Evolutionary conservation across 30 jellyfish, hydroid and myxozoan species (phyloP).

Genomic region (Clytia hemisphaerica): DNA sequence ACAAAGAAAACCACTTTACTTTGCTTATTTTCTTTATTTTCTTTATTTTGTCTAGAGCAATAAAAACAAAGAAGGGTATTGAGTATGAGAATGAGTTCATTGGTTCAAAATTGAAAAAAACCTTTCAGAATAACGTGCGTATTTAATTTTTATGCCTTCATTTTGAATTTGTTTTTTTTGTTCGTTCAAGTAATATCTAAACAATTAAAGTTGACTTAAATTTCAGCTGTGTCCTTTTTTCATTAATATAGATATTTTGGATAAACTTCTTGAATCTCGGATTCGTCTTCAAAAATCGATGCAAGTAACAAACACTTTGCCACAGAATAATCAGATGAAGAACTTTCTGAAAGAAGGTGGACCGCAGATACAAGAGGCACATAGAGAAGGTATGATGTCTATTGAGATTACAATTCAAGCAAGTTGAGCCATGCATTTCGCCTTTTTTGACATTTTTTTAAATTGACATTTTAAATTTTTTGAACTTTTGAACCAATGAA

Average conservation of each 20-base stretch:
- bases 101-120: no score
- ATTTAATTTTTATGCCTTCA: no score
- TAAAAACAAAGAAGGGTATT: no score
- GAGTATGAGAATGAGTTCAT: no score
- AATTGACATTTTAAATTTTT: background rate
- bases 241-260: conserved; percentile 49
- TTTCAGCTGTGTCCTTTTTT: background rate
- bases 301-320: conserved; percentile 45
- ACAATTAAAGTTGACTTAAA: no score
- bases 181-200: no score
- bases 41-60: background rate
- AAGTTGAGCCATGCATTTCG: background rate
- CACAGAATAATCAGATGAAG: conserved; percentile 37
- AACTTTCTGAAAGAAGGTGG: conserved; percentile 17
- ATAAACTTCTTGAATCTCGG: conserved; percentile 55
- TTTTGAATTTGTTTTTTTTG: no score
- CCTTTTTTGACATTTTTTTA: background rate
- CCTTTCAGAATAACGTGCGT: no score
- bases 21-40: background rate
- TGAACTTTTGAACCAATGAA: no score
- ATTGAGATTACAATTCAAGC: background rate
- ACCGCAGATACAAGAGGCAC: conserved; percentile 1
- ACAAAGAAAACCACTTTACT: background rate
- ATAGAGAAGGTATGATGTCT: conserved; percentile 19
- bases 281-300: conserved; percentile 62